Evolutionary conservation across 2,888 invertebrate genomes (phyloP).

Genomic region (Beris chalybata): DNA sequence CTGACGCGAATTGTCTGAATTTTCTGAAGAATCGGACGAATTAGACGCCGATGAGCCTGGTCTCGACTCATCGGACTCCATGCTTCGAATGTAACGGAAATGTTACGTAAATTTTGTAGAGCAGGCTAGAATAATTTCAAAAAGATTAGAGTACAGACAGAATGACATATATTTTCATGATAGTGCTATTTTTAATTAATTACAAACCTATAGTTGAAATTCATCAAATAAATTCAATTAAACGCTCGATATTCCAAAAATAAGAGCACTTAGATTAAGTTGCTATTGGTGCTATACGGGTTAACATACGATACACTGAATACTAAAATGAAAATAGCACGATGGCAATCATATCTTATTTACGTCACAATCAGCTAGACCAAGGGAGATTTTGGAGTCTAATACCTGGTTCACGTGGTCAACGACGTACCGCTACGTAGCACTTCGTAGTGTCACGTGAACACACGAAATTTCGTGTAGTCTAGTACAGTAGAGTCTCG

Average conservation of each 20-base stretch:
- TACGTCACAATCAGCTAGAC: too few species aligned
- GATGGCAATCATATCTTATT: too few species aligned
- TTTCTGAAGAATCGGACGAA: constrained; percentile 59
- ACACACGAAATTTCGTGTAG: too few species aligned
- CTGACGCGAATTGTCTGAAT: constrained; percentile 55
- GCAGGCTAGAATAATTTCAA: constrained; percentile 29
- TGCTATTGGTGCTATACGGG: too few species aligned
- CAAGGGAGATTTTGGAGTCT: too few species aligned
- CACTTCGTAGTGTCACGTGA: too few species aligned
- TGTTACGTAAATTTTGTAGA: neutral
- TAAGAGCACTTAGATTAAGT: neutral
- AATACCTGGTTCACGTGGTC: too few species aligned
- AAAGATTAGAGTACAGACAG: constrained; percentile 15
- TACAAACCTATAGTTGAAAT: constrained; percentile 11
- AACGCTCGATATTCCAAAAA: neutral
- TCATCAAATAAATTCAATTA: constrained; percentile 5
- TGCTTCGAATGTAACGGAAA: constrained; percentile 24
- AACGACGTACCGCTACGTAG: too few species aligned
- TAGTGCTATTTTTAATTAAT: neutral
- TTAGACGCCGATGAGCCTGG: constrained; percentile 49
- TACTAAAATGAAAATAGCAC: too few species aligned
- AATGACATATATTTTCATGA: neutral
- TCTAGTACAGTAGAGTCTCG: too few species aligned
- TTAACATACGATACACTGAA: too few species aligned
- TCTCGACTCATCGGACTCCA: constrained; percentile 50